Evolutionary conservation across 2,888 invertebrate species (phyloP), one percentile per base, ranked within the genome.

Genomic region (Panzeria rudis): DNA sequence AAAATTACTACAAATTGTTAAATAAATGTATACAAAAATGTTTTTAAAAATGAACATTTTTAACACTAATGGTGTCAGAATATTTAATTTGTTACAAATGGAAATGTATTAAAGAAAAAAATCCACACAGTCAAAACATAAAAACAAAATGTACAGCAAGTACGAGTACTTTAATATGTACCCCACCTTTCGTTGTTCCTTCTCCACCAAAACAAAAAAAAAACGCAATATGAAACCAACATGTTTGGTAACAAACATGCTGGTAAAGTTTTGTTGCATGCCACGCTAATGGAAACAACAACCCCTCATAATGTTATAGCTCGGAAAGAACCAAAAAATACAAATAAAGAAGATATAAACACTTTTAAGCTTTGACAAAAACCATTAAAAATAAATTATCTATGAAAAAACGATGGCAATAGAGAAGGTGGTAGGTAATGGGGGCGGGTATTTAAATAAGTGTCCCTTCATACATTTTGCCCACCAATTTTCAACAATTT

Each of bases 31-130:
- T 52, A 84, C 77, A 75, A 83, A 88, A 87, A 81, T 86, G 86
- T 86, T 87, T 84, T 84, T 75, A 86, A 71, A 87, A 87, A 86
- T 87, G 84, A 86, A 83, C 91, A 90, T 90, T 91, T 90, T 91
- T 89, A 91, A 89, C 91, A 91, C 91, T 91, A 90, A 91, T 91
- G 91, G 91, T 91, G 91, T 90, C 91, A 89, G 91, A 91, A 90
- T 91, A 91, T 90, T 90, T 91, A 91, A 91, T 90, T 90, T 89
- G 88, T 59, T 84, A 61, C 83, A 73, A 80, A 79, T 59, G 56
- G 72, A 64, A 79, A 79, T 69, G 69, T 78, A 56, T 69, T 52
- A 41, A 29, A 79, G 41, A 78, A 73, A 54, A 72, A 71, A 35
- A 8, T 15, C 15, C 20, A 62, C 59, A 56, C 35, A 71, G 17